These are phyloP conservation scores for Micrasema minimum DNA, from an alignment of 1,140 invertebrate species.

Conservation along the genomic window DNA sequence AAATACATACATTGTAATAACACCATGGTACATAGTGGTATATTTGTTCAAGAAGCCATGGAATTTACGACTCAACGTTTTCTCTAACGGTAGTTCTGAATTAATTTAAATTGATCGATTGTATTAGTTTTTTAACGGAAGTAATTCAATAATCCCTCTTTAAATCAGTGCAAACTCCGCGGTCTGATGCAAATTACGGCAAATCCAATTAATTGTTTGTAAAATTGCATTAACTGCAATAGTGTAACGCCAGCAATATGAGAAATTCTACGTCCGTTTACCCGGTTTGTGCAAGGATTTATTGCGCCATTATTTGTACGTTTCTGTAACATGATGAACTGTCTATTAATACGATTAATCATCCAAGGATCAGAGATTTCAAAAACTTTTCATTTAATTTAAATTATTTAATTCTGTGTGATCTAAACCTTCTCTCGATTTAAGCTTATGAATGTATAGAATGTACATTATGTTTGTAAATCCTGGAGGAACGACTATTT, in stretches of 20 bases:
- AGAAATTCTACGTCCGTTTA: conserved; percentile 12
- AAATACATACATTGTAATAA: no score
- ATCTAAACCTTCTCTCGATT: no score
- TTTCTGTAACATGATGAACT: background rate
- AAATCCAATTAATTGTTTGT: conserved; percentile 53
- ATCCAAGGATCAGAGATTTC: no score
- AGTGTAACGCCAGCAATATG: conserved; percentile 21
- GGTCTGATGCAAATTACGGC: conserved; percentile 47
- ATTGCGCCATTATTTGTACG: conserved; percentile 7
- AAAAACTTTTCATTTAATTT: no score
- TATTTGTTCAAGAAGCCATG: no score
- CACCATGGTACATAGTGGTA: no score
- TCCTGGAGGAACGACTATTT: no score
- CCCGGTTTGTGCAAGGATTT: conserved; percentile 27
- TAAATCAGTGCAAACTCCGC: conserved; percentile 5
- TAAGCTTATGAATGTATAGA: no score
- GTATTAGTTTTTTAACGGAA: conserved; percentile 26
- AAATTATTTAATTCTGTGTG: no score
- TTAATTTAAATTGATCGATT: background rate
- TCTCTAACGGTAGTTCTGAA: no score
- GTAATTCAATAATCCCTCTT: conserved; percentile 36
- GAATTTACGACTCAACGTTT: no score
- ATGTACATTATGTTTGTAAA: no score
- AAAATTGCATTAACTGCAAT: conserved; percentile 54
- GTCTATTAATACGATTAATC: conserved; percentile 7